These are phyloP conservation scores for Operophtera brumata DNA, from an alignment of 2,888 invertebrate genomes.

Conservation along the genomic window DNA sequence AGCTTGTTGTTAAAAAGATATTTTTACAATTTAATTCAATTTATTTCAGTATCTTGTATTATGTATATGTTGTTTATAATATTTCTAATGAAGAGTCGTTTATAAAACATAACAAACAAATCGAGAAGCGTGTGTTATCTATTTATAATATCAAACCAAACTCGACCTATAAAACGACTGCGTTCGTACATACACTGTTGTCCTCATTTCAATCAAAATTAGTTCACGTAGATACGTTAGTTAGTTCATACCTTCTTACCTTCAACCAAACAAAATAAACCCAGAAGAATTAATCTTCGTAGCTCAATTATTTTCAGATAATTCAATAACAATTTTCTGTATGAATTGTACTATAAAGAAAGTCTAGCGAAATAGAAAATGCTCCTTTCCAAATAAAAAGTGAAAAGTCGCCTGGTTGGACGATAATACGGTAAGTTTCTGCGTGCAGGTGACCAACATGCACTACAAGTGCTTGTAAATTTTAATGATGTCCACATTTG, in stretches of 20 bases:
- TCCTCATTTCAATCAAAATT: constrained; percentile 52
- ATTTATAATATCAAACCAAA: constrained; percentile 54
- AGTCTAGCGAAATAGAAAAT: no score
- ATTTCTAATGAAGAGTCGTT: constrained; percentile 42
- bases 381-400: no score
- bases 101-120: constrained; percentile 44
- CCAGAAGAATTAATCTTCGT: neutral
- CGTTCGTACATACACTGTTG: constrained; percentile 44
- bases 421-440: no score
- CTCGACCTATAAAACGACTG: constrained; percentile 53
- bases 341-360: neutral
- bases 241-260: constrained; percentile 18
- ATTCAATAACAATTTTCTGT: neutral
- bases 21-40: no score
- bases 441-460: no score
- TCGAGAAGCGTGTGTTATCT: constrained; percentile 49
- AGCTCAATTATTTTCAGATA: neutral
- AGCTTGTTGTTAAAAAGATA: no score
- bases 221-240: constrained; percentile 45
- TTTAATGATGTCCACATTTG: no score
- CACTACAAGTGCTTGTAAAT: no score
- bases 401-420: no score
- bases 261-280: constrained; percentile 19
- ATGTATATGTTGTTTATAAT: constrained; percentile 9
- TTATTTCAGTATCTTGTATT: no score